phyloP scores from a whole-genome alignment of 2,888 invertebrate genomes.

The Polietes domitor region DNA sequence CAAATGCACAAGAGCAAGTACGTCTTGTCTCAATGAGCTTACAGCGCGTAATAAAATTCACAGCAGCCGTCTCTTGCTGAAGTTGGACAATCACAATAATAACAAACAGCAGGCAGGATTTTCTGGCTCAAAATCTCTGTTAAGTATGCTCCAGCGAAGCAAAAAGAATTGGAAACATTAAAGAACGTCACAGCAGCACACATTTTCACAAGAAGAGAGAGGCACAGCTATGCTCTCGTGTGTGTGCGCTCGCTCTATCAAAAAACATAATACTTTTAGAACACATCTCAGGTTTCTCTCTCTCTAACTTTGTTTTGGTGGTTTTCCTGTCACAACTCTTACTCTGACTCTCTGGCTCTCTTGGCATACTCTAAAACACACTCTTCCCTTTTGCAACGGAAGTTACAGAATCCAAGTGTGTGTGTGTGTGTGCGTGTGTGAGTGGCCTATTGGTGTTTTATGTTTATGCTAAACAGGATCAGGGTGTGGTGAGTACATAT shows the following conservation, averaged over 20 bases:
- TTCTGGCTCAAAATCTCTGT: conserved; percentile 60
- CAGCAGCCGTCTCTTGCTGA: conserved; percentile 69
- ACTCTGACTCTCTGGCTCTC: conserved; percentile 25
- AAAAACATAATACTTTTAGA: neutral
- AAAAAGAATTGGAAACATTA: neutral
- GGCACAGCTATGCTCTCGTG: neutral
- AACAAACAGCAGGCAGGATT: conserved; percentile 49
- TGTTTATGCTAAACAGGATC: conserved; percentile 73
- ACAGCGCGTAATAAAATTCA: conserved; percentile 70
- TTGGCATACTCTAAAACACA: too few relatives aligned
- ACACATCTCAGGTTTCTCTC: neutral
- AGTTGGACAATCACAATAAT: conserved; percentile 47
- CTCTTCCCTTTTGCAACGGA: conserved; percentile 9
- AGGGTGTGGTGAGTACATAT: conserved; percentile 78
- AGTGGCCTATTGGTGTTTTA: conserved; percentile 53
- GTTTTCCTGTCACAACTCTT: conserved; percentile 17
- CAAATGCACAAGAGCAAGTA: conserved; percentile 30
- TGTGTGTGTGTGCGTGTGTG: conserved; percentile 19
- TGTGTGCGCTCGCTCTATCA: neutral
- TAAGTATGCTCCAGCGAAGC: conserved; percentile 50
- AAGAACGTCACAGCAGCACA: conserved; percentile 4
- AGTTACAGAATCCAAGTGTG: conserved; percentile 7
- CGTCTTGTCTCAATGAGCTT: conserved; percentile 64
- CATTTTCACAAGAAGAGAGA: conserved; percentile 7
- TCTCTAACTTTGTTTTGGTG: neutral